Conservation (phyloP, 2,113 vertebrate genomes). For the Dipodomys spectabilis region DNA sequence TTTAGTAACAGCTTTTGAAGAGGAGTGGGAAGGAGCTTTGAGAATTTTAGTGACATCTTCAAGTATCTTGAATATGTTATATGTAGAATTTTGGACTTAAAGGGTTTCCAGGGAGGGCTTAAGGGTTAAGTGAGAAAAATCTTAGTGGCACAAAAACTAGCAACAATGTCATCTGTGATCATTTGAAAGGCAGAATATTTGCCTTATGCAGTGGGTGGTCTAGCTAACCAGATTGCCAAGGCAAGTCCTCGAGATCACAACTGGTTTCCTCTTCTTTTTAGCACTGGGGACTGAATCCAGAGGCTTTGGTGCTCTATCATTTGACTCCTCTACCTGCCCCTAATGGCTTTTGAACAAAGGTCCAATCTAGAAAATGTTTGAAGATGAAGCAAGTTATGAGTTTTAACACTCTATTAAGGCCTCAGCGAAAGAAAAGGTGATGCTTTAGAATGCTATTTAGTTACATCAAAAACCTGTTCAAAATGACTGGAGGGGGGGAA, state of each 20-base stretch:
- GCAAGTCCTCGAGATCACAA: neutral
- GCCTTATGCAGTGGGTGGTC: neutral
- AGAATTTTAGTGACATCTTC: slow-evolving; percentile 14
- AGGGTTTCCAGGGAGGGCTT: no score
- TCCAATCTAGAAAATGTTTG: slow-evolving; percentile 22
- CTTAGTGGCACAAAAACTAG: neutral
- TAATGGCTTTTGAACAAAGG: neutral
- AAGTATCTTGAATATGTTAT: neutral
- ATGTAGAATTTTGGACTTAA: neutral
- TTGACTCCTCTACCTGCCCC: no score
- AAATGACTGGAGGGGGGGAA: no score
- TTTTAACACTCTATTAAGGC: no score
- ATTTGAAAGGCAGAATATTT: neutral
- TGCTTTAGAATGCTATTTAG: no score
- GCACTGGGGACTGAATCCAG: no score
- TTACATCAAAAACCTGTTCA: no score
- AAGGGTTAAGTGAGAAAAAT: neutral
- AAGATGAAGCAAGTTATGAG: neutral
- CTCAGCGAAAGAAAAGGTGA: no score
- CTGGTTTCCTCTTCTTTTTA: neutral
- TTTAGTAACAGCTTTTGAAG: neutral
- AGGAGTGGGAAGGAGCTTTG: neutral
- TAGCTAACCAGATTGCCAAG: neutral
- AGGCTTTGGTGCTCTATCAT: no score
- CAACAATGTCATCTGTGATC: neutral